Evolutionary conservation across 2,797 vertebrate species (phyloP).

Genomic region (Paedocypris micromegethes): DNA sequence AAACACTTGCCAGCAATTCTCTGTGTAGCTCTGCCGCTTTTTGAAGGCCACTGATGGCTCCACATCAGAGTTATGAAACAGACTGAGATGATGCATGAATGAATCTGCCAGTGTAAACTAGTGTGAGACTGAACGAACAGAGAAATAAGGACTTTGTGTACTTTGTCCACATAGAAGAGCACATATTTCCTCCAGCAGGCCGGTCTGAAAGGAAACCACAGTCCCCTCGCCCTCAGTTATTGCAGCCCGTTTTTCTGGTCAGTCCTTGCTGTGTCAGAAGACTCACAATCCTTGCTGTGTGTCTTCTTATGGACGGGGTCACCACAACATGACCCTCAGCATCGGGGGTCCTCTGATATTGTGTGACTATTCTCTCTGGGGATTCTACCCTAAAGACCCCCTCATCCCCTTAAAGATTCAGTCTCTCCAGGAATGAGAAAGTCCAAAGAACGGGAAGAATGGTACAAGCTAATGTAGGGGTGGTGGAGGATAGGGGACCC

Average conservation of each 20-base stretch:
- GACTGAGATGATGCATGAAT: no score
- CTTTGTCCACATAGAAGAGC: no score
- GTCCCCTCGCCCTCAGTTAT: no score
- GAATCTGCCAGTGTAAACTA: no score
- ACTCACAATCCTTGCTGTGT: constrained; percentile 21
- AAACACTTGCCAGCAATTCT: no score
- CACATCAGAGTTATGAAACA: no score
- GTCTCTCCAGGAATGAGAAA: constrained; percentile 44
- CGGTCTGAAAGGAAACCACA: no score
- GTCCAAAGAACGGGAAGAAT: constrained; percentile 22
- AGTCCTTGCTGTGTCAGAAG: constrained; percentile 12
- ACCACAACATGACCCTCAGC: constrained; percentile 43
- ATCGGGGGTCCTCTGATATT: constrained; percentile 27
- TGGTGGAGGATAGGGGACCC: constrained; percentile 12
- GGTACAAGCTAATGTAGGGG: background rate
- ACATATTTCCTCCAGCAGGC: no score
- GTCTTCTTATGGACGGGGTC: constrained; percentile 31
- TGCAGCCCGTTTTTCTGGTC: background rate
- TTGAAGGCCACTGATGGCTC: no score
- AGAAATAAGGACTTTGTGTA: no score
- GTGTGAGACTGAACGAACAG: no score
- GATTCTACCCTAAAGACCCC: constrained; percentile 31
- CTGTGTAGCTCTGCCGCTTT: no score
- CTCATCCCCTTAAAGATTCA: constrained; percentile 30
- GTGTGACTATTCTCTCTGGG: constrained; percentile 32